Evolutionary conservation across 1,140 invertebrate genomes (phyloP), one percentile per base, ranked within the genome.

Genomic region (Drosophila biarmipes): DNA sequence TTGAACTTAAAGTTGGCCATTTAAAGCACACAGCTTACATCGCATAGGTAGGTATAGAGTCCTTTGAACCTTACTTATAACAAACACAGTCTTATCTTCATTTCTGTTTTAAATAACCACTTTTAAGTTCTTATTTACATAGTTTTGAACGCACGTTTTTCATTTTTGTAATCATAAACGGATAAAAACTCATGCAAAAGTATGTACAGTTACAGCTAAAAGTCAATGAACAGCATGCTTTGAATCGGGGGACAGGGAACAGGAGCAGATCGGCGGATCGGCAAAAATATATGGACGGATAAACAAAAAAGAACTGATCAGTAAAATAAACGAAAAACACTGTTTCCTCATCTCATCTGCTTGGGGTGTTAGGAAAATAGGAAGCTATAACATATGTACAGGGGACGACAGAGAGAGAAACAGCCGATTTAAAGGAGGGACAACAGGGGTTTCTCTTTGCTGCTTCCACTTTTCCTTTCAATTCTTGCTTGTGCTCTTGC

Each of bases 351-450:
- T 68, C 62, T 67, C 64, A 68, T 54, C 48, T 69, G 62, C 52
- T 34, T 34, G 63, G 40, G 63, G 64, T 67, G 38, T 63, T 64
- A 63, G 27, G 31, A 68, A 55, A 55, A 37, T 51, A 49, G 31
- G 19, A 48, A 27, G 51, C 35, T 31, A 51, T 34, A 63, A 45
- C 17, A 40, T 80, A 82, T 69, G 24, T 80, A 84, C 72, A 84
- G 55, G 49, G 43, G 76, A 40, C 66, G 46, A 62, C 38, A 63
- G 46, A 74, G 42, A 59, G 54, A 64, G 34, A 51, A 54, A 64
- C 45, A 55, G 53, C 55, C 46, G 24, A 56, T 55, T 55, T 58
- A 69, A 75, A 72, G 81, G 80, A 91, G 85, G 90, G 85, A 91
- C 90, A 80, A 86, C 81, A 91, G 79, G 68, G 61, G 67, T 75